Conservation (phyloP, 1,140 invertebrate genomes). For the Drosophila varians region DNA sequence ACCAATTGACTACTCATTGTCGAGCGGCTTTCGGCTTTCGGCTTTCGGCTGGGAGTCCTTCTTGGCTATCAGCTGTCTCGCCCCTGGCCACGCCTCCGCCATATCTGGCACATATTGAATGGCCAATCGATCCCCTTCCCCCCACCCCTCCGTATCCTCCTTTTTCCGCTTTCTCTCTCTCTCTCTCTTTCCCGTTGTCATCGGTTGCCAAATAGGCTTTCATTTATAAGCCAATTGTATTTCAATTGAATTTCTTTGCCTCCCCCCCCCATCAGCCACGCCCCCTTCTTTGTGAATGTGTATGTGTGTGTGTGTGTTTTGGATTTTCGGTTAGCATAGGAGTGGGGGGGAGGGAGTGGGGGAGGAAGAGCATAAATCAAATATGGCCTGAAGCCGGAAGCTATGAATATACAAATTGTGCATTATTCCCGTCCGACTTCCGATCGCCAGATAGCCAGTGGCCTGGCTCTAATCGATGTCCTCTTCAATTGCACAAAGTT, state of each 20-base stretch:
- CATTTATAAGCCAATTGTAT: constrained; percentile 76
- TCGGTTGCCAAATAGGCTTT: constrained; percentile 63
- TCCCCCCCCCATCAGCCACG: constrained; percentile 14
- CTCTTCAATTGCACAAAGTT: not conserved
- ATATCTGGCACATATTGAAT: constrained; percentile 61
- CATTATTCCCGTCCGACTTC: constrained; percentile 57
- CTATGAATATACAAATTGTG: constrained; percentile 33
- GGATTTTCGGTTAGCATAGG: constrained; percentile 27
- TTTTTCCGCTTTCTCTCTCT: not conserved
- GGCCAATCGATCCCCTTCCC: constrained; percentile 9
- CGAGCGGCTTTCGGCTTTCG: constrained; percentile 10
- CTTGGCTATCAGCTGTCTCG: not conserved
- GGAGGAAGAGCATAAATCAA: constrained; percentile 26
- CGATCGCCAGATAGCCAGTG: constrained; percentile 44
- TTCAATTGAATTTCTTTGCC: constrained; percentile 72
- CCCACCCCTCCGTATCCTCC: not conserved
- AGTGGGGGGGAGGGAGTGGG: not conserved
- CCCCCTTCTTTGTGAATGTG: constrained; percentile 1
- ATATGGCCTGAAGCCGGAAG: constrained; percentile 23
- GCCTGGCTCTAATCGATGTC: constrained; percentile 29
- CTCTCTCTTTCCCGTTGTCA: constrained; percentile 1
- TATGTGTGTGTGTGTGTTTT: constrained; percentile 4
- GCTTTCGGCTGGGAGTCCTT: not conserved
- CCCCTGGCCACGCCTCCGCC: constrained; percentile 49
- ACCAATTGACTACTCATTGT: constrained; percentile 54